Conservation (phyloP, 2,888 invertebrate species). For the Ctenicera cuprea region DNA sequence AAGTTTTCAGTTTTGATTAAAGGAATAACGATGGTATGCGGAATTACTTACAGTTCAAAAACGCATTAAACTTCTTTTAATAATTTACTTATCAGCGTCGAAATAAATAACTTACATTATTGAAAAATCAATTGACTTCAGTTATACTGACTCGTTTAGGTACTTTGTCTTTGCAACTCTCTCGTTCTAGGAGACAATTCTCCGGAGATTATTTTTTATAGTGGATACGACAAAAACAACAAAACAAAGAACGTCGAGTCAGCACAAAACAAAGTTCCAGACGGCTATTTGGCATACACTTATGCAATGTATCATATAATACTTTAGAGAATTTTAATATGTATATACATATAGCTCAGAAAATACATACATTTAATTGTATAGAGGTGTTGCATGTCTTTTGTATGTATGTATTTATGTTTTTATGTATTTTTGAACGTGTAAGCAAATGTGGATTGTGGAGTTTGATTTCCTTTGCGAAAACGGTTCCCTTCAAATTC, state of each 20-base stretch:
- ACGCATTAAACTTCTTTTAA: conserved; percentile 67
- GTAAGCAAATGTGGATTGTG: conserved; percentile 69
- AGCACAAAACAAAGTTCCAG: conserved; percentile 66
- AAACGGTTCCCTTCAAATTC: background rate
- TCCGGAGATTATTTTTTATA: conserved; percentile 15
- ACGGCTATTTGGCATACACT: conserved; percentile 70
- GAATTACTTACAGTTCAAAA: conserved; percentile 70
- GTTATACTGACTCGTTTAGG: conserved; percentile 67
- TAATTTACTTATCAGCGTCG: conserved; percentile 71
- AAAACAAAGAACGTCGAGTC: background rate
- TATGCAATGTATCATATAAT: conserved; percentile 67
- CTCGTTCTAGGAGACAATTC: conserved; percentile 52
- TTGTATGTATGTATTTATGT: conserved; percentile 62
- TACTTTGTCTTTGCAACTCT: conserved; percentile 64
- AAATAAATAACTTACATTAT: conserved; percentile 71
- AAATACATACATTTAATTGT: conserved; percentile 71
- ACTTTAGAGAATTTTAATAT: conserved; percentile 65
- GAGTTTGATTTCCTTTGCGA: conserved; percentile 66
- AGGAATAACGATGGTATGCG: background rate
- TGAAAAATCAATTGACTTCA: conserved; percentile 71
- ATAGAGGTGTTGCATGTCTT: conserved; percentile 61
- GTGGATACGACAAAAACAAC: background rate
- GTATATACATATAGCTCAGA: conserved; percentile 69
- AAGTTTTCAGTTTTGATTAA: background rate
- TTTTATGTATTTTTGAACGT: conserved; percentile 73